Conservation (phyloP, 2,888 invertebrate genomes). For the Mycalesis mineus region DNA sequence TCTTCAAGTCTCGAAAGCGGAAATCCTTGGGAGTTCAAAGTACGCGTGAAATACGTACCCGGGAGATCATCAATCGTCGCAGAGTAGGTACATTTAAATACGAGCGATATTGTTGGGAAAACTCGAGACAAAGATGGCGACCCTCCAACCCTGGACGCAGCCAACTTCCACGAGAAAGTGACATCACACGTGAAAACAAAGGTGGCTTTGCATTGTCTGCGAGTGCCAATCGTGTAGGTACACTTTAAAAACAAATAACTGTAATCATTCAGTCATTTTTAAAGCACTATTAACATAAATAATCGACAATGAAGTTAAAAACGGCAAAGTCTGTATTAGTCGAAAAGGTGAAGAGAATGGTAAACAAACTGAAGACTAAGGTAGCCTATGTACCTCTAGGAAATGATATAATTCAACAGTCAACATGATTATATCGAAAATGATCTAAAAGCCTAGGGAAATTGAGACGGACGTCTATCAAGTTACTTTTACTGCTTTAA, state of each 20-base stretch:
- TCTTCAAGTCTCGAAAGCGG: not conserved
- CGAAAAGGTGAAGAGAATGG: too few species aligned
- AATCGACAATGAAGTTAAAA: too few species aligned
- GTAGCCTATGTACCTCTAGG: too few species aligned
- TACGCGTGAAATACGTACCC: not conserved
- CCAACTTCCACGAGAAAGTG: conserved; percentile 14
- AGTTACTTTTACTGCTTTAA: too few species aligned
- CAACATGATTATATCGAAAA: too few species aligned
- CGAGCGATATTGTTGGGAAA: not conserved
- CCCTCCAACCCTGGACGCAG: conserved; percentile 28
- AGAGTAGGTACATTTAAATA: not conserved
- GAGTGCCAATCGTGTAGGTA: not conserved
- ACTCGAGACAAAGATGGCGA: conserved; percentile 34
- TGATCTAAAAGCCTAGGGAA: too few species aligned
- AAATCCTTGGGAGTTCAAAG: conserved; percentile 3
- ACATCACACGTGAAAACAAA: conserved; percentile 21
- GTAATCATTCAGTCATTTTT: too few species aligned
- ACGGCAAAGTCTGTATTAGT: too few species aligned
- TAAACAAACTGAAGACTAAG: too few species aligned
- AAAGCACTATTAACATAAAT: too few species aligned
- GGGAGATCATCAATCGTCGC: conserved; percentile 1
- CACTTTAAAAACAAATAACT: not conserved
- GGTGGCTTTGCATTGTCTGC: not conserved
- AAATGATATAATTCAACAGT: too few species aligned
- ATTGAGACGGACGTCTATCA: too few species aligned